Percentiles rank a stretch among this genome's conserved stretches.
Conservation (phyloP, 2,888 invertebrate species). For the Zhengitettix transpicula region DNA sequence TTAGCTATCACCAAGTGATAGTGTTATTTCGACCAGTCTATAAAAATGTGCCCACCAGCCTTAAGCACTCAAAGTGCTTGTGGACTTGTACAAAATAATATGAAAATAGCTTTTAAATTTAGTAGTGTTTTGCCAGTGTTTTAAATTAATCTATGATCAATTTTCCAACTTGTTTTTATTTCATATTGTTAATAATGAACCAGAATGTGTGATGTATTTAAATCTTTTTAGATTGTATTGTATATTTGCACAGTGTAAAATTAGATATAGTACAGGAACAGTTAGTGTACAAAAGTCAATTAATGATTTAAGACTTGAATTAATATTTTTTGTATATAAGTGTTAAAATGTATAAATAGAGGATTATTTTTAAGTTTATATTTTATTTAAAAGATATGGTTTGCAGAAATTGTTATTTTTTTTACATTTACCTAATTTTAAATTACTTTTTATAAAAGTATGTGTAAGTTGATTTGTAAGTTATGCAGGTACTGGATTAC, state of each 20-base stretch:
- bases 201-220: conserved; percentile 13
- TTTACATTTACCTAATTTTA: conserved; percentile 1
- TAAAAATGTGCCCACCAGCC: conserved; percentile 4
- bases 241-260: conserved; percentile 18
- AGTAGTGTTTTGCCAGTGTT: conserved; percentile 10
- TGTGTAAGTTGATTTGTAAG: neutral
- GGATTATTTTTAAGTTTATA: conserved; percentile 10
- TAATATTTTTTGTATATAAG: conserved; percentile 37
- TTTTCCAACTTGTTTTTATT: conserved; percentile 7
- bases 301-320: conserved; percentile 30
- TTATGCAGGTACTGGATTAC: neutral
- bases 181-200: conserved; percentile 8
- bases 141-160: conserved; percentile 11
- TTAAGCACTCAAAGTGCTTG: conserved; percentile 7
- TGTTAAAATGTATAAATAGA: conserved; percentile 9
- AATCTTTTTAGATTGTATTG: conserved; percentile 12
- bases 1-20: conserved; percentile 9
- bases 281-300: conserved; percentile 35
- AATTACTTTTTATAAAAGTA: neutral
- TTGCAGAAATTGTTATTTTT: conserved; percentile 5
- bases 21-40: neutral
- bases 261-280: conserved; percentile 9
- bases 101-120: conserved; percentile 14
- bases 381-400: conserved; percentile 12
- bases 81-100: conserved; percentile 21